Evolutionary conservation across 2,797 vertebrate species (phyloP).

Genomic region (Rhabdomys pumilio): DNA sequence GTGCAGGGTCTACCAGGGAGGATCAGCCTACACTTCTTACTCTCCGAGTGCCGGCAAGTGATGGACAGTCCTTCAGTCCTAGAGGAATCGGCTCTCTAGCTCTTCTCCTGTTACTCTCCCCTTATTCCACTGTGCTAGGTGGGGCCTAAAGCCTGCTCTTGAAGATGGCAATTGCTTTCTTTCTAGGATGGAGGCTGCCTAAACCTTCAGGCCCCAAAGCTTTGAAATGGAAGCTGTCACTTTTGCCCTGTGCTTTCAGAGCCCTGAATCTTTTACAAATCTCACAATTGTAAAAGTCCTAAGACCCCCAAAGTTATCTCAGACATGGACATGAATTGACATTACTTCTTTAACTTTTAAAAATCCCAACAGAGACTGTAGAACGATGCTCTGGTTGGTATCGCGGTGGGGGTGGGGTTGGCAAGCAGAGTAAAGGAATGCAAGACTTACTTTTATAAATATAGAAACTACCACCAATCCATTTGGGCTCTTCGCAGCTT

Average conservation of each 20-base stretch:
- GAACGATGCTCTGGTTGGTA: neutral
- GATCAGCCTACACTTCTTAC: neutral
- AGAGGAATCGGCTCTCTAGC: too few relatives aligned
- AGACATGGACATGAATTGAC: neutral
- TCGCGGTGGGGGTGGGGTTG: neutral
- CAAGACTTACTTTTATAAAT: slow-evolving; percentile 98
- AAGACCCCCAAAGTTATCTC: neutral
- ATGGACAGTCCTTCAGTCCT: neutral
- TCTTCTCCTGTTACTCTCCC: neutral
- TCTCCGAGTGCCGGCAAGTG: neutral
- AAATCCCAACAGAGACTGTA: neutral
- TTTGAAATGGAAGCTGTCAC: neutral
- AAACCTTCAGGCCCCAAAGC: neutral
- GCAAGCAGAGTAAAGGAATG: slow-evolving; percentile 22
- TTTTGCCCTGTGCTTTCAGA: neutral
- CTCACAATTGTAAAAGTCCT: neutral
- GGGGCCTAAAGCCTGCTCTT: neutral
- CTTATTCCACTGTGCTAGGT: neutral
- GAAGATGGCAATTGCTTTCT: neutral
- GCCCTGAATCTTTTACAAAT: neutral
- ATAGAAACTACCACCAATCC: slow-evolving; percentile 99
- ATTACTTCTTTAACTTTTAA: neutral
- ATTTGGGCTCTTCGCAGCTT: slow-evolving; percentile 99
- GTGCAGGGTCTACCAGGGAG: neutral
- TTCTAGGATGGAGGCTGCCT: neutral